Base-by-base conservation (phyloP, 2,888 invertebrate species). In the Dysmachus trigonus region DNA sequence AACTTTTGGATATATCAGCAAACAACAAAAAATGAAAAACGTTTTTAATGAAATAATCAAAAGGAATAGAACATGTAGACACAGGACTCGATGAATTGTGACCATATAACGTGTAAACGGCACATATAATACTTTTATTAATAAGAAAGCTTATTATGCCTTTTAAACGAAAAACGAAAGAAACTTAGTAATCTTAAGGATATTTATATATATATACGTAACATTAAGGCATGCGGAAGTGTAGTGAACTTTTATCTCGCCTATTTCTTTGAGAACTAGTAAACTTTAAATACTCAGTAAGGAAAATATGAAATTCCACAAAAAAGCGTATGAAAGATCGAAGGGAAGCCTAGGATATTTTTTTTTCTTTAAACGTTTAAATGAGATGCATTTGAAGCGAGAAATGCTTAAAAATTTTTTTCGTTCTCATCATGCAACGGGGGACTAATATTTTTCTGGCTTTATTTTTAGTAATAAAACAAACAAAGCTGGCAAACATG, bases 71-170 rank as follows among this genome's bases (percentile, higher is more conserved):
- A 81, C 53, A 53, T 81, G 81, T 81, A 81, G 53, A 62, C 27
- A 81, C 81, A 81, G 81, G 81, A 81, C 81, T 81, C 81, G 81
- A 81, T 81, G 81, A 53, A 41, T 82, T 83, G 83, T 83, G 83
- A 83, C 72, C 18, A 83, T 62, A 62, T 72, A 83, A 72, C 72
- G 83, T 83, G 83, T 83, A 83, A 82, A 62, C 62, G 22, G 71
- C 62, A 71, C 82, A 82, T 71, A 82, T 71, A 82, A 82, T 71
- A 71, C 35, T 38, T 53, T 83, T 72, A 47, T 72, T 33, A 41
- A 81, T 62, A 53, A 81, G 15, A 81, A 81, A 81, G 81, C 81
- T 53, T 53, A 47, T 31, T 62, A 27, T 81, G 41, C 33, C 22
- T 41, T 53, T 81, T 6, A 81, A 53, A 81, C 31, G 53, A 53